Evolutionary conservation across 1,140 invertebrate genomes (phyloP), one percentile per base, ranked within the genome.

Genomic region (Lucilia sericata): DNA sequence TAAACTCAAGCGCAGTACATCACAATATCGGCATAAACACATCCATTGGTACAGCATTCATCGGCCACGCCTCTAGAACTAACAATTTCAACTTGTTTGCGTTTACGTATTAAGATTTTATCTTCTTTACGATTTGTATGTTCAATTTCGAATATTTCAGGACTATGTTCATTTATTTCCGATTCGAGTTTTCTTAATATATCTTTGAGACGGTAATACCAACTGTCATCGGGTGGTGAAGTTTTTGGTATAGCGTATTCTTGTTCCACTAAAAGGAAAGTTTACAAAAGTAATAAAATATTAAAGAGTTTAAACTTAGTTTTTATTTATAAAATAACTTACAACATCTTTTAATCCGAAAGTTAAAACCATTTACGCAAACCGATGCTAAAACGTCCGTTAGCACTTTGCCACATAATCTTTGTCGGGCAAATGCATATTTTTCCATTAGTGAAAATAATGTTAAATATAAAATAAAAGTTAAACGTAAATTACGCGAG

Each of bases 331-430:
- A 30, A 30, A 30, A n/a, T n/a, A n/a, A 82, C 83, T 74, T 82
- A 84, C 78, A 47, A 82, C 47, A 74, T 84, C 51, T 34, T 51
- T 84, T 74, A 10, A 80, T 80, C 9, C 76, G 76, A 80, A 36
- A 81, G 74, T 84, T 84, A 34, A 81, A 84, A 55, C 83, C 83
- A 34, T 84, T 84, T n/a, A 49, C 47, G 36, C 83, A 84, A 30
- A 84, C 60, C 10, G 34, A n/a, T 5, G 70, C 36, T 36, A 84
- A 21, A 17, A 82, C 70, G 9, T 49, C 36, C 3, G 78, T 81
- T 17, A 84, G 25, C 1, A 55, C 60, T 49, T 17, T 14, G 14
- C 83, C 76, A 47, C 83, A 84, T 65, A 60, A 10, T 42, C 25
- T 65, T 84, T 84, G 75, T 78, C 51, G 21, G 55, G 17, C 42